Evolutionary conservation across 2,113 vertebrate species (phyloP), one percentile per base, ranked within the genome.

Genomic region (Ursus arctos): DNA sequence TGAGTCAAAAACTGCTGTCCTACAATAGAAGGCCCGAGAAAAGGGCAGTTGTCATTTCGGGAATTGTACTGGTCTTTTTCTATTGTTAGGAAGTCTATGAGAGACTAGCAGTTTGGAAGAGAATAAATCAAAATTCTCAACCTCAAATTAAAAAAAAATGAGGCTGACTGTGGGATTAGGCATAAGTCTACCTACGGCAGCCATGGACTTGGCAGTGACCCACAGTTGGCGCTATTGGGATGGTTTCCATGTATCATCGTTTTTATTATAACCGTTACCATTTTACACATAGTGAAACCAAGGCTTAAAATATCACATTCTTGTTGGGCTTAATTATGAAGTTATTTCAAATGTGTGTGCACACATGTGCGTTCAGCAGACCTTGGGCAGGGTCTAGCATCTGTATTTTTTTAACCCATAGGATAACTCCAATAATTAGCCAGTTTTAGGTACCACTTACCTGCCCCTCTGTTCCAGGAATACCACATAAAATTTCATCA

Each of bases 221-320:
- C 7, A 18, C n/a, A 72, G 18, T 3, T 15, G 3, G 88, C 2
- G n/a, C 71, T 49, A 12, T 1, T 74, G 53, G 31, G 14, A 59
- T 47, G 59, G 31, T 11, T 86, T 77, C 65, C 36, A 4, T 11
- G 26, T 12, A 24, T 77, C 22, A 65, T 47, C 22, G 18, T 77
- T 86, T 91, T 92, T 63, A 72, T 77, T 80, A 22, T n/a, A 61
- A 92, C 88, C 8, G 33, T 84, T 87, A 67, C 80, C 26, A 94
- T 86, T 89, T 85, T 82, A 63, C 21, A 87, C 4, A 51, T 13
- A 82, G 77, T 31, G 21, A 71, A 91, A 81, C 81, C 49, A 76
- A 81, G 51, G 31, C 43, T 88, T 92, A 86, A 91, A 93, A 94
- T 86, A 53, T 1, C 72, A 88, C 15, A 69, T 80, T 83, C 77